Evolutionary conservation across 1,140 invertebrate species (phyloP).

Genomic region (Cataglyphis hispanica): DNA sequence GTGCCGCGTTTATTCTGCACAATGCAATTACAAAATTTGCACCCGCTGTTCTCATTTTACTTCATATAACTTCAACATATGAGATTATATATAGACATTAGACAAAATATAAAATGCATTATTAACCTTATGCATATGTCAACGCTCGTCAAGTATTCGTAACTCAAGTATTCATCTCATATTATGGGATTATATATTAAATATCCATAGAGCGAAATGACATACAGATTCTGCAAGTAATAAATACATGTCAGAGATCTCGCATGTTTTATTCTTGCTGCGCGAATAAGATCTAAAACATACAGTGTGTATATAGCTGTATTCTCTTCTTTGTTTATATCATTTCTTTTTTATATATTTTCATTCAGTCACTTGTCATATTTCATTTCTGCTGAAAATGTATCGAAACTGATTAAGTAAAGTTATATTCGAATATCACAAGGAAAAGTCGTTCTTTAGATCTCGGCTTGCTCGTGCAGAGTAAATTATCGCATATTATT

Average conservation of each 20-base stretch:
- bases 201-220: constrained; percentile 4
- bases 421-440: background rate
- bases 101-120: constrained; percentile 51
- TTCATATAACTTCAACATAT: constrained; percentile 23
- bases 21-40: constrained; percentile 62
- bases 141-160: background rate
- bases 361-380: too few species aligned
- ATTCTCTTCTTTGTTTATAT: background rate
- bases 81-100: constrained; percentile 42
- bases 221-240: background rate
- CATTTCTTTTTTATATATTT: too few species aligned
- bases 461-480: background rate
- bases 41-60: constrained; percentile 33
- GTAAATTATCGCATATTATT: constrained; percentile 16
- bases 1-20: constrained; percentile 39
- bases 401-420: too few species aligned
- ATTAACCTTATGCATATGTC: background rate
- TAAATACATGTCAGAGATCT: too few species aligned
- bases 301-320: background rate
- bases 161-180: background rate
- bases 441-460: background rate
- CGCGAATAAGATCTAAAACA: background rate
- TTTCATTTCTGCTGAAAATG: too few species aligned
- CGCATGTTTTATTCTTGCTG: background rate
- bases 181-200: constrained; percentile 25